These are phyloP conservation scores for Riptortus pedestris DNA, from an alignment of 1,140 invertebrate species.

Conservation along the genomic window DNA sequence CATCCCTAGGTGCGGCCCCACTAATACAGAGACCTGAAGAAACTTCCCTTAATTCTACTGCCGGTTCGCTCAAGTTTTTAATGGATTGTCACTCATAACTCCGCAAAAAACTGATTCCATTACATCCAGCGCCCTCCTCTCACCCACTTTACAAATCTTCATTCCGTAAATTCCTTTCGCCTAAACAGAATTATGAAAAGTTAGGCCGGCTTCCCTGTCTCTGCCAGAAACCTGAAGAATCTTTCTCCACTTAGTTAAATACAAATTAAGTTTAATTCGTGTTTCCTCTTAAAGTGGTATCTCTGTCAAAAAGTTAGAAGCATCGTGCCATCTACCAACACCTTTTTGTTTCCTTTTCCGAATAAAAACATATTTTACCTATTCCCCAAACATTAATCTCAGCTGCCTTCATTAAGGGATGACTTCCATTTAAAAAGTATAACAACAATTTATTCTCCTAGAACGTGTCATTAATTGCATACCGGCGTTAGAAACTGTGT, in stretches of 20 bases:
- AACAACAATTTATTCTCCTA: too few species aligned
- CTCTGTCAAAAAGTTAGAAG: background rate
- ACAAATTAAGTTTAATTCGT: slow-evolving; percentile 13
- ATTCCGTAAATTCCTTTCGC: slow-evolving; percentile 10
- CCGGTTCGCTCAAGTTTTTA: slow-evolving; percentile 2
- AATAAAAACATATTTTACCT: too few species aligned
- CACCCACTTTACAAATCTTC: slow-evolving; percentile 2
- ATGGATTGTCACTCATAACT: slow-evolving; percentile 18
- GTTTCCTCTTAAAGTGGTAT: background rate
- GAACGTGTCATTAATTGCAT: too few species aligned
- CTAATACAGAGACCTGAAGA: background rate
- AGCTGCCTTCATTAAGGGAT: too few species aligned
- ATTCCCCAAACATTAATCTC: too few species aligned
- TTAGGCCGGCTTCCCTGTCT: slow-evolving; percentile 3
- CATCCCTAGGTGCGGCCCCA: too few species aligned
- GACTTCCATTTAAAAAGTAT: too few species aligned
- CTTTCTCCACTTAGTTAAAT: slow-evolving; percentile 12
- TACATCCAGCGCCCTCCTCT: slow-evolving; percentile 1
- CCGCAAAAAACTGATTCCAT: slow-evolving; percentile 15
- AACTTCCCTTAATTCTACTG: background rate
- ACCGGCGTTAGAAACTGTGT: too few species aligned
- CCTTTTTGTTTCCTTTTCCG: too few species aligned
- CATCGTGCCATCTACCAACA: too few species aligned
- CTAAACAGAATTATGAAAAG: slow-evolving; percentile 18
- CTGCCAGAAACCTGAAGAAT: background rate